phyloP scores from a whole-genome alignment of 2,888 invertebrate genomes.

The Cheilosia impressa region DNA sequence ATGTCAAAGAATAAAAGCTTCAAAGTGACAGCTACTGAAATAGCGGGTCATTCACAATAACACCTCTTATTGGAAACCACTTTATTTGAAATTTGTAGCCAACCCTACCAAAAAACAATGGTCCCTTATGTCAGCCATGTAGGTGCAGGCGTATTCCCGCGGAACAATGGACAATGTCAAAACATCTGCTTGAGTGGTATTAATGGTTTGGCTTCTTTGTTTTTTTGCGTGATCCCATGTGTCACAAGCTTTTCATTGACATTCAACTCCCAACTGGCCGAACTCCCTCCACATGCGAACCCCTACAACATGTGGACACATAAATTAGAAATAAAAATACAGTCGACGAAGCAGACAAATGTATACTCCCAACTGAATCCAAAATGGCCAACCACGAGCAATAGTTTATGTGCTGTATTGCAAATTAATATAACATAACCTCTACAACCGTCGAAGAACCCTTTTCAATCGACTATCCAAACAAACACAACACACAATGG shows the following conservation, averaged over 20 bases:
- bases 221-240: too few relatives aligned
- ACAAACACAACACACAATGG: neutral
- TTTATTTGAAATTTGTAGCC: too few relatives aligned
- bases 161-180: too few relatives aligned
- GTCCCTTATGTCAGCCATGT: too few relatives aligned
- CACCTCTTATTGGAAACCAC: too few relatives aligned
- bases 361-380: neutral
- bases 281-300: neutral
- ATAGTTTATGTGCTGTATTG: neutral
- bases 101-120: too few relatives aligned
- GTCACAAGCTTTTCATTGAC: neutral
- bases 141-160: too few relatives aligned
- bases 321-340: neutral
- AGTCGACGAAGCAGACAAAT: neutral
- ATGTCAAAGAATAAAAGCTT: too few relatives aligned
- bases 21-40: too few relatives aligned
- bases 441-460: neutral
- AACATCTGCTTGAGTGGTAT: too few relatives aligned
- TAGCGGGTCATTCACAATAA: too few relatives aligned
- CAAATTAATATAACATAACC: neutral
- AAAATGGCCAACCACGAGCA: neutral
- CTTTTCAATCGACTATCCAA: slow-evolving; percentile 1
- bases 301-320: neutral
- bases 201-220: too few relatives aligned
- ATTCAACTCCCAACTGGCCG: neutral